Evolutionary conservation across 2,888 invertebrate genomes (phyloP), one percentile per base, ranked within the genome.

Genomic region (Drosophila koepferae): DNA sequence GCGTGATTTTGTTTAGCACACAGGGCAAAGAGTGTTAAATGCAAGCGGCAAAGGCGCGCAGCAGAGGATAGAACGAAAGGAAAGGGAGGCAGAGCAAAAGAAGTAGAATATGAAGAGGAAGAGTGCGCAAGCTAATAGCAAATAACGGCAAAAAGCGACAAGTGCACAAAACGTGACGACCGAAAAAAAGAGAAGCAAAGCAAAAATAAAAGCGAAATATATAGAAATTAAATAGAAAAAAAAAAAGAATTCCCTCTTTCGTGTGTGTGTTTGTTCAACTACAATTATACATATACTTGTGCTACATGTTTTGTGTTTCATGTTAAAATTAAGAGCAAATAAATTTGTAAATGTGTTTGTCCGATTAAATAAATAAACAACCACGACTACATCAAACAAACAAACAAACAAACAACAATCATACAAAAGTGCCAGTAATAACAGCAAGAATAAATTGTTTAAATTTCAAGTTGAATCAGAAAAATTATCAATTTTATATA

Each of bases 61-160:
- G 44, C 48, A 59, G 63, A 62, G 77, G 56, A 63, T 67, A 81
- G 66, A 60, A 64, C n/a, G 28, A 31, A 55, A 38, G 20, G 18
- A n/a, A 55, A 43, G 62, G 38, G 20, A 18, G 18, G 20, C 28
- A n/a, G 40, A 41, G n/a, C 8, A 41, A 41, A n/a, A 40, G 16
- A 14, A 40, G 40, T 7, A 40, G 40, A 40, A 40, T 40, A 56
- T 38, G 46, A 49, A 63, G 65, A 56, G 28, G 46, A 66, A 58
- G 51, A 67, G 44, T 44, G 63, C 71, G 40, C 63, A 54, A 77
- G 63, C 74, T 77, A 81, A 62, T 62, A 54, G 69, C 64, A 70
- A 88, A 82, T 88, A 84, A 84, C 84, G 84, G 84, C 81, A 74
- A 79, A 79, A 20, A 69, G 77, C 65, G 79, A 70, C 65, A 65